Percentiles rank a stretch among this genome's conserved stretches.
phyloP scores from a whole-genome alignment of 2,113 vertebrate species.

The cat (Felis catus) region DNA sequence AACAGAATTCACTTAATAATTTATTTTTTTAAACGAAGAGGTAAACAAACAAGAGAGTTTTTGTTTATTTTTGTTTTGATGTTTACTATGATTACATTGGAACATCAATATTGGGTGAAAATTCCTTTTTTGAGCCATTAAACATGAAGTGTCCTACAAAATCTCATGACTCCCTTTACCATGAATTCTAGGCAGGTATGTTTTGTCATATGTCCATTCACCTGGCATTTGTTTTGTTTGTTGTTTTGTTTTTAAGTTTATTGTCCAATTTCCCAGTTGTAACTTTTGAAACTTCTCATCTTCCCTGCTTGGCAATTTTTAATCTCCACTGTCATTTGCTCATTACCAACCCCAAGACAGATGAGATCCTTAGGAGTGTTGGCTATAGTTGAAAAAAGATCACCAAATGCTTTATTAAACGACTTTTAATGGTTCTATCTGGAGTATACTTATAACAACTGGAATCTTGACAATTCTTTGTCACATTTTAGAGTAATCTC shows the following conservation, averaged over 20 bases:
- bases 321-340: constrained; percentile 11
- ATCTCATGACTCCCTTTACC: neutral
- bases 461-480: constrained; percentile 43
- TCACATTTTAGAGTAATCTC: neutral
- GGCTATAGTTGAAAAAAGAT: constrained; percentile 34
- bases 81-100: constrained; percentile 4
- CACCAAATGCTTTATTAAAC: neutral
- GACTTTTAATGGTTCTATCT: constrained; percentile 28
- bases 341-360: neutral
- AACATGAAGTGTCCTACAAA: neutral
- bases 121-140: constrained; percentile 38
- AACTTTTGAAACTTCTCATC: constrained; percentile 14
- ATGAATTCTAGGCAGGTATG: neutral
- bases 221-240: constrained; percentile 27
- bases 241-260: neutral
- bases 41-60: neutral
- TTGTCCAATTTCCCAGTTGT: neutral
- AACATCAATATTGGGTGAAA: neutral
- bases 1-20: constrained; percentile 9
- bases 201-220: constrained; percentile 20
- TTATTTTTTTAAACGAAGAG: constrained; percentile 42
- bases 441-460: neutral
- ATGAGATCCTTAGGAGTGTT: neutral
- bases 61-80: neutral
- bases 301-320: constrained; percentile 14